A percentile compares a stretch with the other conserved stretches of the same genome.
Evolutionary conservation across 2,113 vertebrate species (phyloP).

Genomic region (Embiotoca jacksoni): DNA sequence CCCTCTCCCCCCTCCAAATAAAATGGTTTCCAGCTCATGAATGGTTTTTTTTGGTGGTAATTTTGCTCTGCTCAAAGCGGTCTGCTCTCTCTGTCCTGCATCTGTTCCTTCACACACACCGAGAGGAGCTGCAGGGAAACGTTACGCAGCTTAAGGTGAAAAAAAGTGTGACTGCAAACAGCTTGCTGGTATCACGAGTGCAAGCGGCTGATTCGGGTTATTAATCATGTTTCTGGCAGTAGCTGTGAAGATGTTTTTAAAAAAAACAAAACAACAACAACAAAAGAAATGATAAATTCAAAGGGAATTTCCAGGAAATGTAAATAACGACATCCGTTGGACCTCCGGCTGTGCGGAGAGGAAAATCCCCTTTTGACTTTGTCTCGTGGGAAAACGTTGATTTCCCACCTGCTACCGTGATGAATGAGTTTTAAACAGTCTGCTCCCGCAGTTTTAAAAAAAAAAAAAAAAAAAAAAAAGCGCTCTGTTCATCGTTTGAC

Average conservation of each 20-base stretch:
- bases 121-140: conserved; percentile 14
- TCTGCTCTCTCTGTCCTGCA: conserved; percentile 18
- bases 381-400: neutral
- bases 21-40: conserved; percentile 38
- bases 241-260: neutral
- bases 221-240: neutral
- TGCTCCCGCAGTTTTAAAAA: neutral
- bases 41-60: conserved; percentile 29
- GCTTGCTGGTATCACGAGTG: conserved; percentile 13
- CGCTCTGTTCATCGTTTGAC: no score
- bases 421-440: neutral
- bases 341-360: no score
- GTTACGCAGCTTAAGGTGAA: conserved; percentile 3
- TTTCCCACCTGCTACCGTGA: neutral
- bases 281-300: no score
- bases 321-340: no score
- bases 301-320: no score
- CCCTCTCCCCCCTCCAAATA: neutral
- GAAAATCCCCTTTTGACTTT: no score
- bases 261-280: neutral
- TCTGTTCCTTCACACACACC: conserved; percentile 19
- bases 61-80: conserved; percentile 23
- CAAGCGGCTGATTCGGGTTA: neutral
- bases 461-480: neutral
- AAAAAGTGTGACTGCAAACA: neutral